Evolutionary conservation across 92 coral and sea anemone genomes (phyloP), one percentile per base, ranked within the genome.

Genomic region (Diadumene lineata): DNA sequence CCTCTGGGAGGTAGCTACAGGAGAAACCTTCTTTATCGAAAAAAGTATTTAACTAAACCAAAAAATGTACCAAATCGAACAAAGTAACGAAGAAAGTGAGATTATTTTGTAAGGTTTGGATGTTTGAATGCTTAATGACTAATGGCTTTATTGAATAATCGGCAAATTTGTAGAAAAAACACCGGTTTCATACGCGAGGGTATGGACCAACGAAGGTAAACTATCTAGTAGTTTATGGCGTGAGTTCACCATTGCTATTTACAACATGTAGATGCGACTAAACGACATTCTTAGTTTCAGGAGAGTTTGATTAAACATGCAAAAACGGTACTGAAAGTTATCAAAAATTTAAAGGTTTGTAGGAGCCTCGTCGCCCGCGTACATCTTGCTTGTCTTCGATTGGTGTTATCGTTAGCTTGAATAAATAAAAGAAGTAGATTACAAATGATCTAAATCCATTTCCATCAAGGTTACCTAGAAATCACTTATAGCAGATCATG

Each of bases 261-360:
- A 75, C 55, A 48, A 62, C 7, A 6, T 72, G 43, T 79, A 67
- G 79, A 38, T 69, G 83, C 77, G 82, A 79, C 79, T 71, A 79
- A 65, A 70, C 79, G 73, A 83, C 60, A 76, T 68, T 63, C 70
- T 43, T 56, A 84, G 79, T 34, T 71, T 84, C 75, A 57, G 61
- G 67, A 30, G 55, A 66, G 71, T 81, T 67, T 86, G 89, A 86
- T 84, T 91, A 88, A 91, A 88, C 76, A 91, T 91, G 97, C 97
- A 91, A 88, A 91, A 91, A 87, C 91, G 89, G 84, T 80, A 78
- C 83, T 91, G 93, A 81, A 88, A 85, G 90, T 91, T 91, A 91
- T 91, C 88, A 91, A 91, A 91, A 91, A 91, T 91, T 90, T 88
- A 91, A 69, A 88, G 78, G 86, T 16, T 88, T 88, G 58, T 74